A percentile compares a stretch with the other conserved stretches of the same genome.
phyloP scores from a whole-genome alignment of 1,140 invertebrate species.

The Campodea augens region DNA sequence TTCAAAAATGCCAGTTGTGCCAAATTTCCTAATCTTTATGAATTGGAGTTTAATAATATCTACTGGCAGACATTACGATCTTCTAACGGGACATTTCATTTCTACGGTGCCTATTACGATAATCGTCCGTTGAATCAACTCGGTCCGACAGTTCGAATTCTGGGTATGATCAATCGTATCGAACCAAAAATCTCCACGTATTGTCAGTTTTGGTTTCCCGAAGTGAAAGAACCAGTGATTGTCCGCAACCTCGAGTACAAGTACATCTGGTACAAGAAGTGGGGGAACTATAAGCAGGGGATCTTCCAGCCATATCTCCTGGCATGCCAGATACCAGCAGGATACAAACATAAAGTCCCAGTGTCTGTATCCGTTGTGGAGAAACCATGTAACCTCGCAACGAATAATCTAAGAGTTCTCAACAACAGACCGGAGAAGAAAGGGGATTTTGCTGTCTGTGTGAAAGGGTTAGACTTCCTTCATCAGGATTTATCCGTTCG shows the following conservation, averaged over 20 bases:
- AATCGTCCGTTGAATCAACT: conserved; percentile 49
- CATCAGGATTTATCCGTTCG: conserved; percentile 76
- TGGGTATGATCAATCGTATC: conserved; percentile 76
- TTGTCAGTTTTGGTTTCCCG: conserved; percentile 81
- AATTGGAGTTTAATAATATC: conserved; percentile 76
- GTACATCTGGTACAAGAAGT: conserved; percentile 84
- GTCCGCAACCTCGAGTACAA: conserved; percentile 71
- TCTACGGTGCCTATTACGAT: conserved; percentile 79
- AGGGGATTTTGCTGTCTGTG: conserved; percentile 79
- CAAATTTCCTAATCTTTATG: conserved; percentile 62
- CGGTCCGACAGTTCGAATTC: conserved; percentile 61
- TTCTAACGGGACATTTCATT: conserved; percentile 64
- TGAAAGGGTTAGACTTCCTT: conserved; percentile 80
- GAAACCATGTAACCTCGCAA: conserved; percentile 60
- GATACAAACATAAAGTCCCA: conserved; percentile 48
- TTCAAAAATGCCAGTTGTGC: conserved; percentile 55
- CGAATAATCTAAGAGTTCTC: conserved; percentile 69
- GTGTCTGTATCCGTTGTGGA: conserved; percentile 72
- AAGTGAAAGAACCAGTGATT: conserved; percentile 53
- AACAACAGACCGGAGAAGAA: conserved; percentile 50
- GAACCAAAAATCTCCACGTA: conserved; percentile 60
- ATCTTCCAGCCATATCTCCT: conserved; percentile 81
- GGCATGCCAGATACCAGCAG: conserved; percentile 55
- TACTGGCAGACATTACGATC: conserved; percentile 71
- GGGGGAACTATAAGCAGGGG: conserved; percentile 83